Conservation (phyloP, 2,797 vertebrate genomes). For the Euthynnus affinis region DNA sequence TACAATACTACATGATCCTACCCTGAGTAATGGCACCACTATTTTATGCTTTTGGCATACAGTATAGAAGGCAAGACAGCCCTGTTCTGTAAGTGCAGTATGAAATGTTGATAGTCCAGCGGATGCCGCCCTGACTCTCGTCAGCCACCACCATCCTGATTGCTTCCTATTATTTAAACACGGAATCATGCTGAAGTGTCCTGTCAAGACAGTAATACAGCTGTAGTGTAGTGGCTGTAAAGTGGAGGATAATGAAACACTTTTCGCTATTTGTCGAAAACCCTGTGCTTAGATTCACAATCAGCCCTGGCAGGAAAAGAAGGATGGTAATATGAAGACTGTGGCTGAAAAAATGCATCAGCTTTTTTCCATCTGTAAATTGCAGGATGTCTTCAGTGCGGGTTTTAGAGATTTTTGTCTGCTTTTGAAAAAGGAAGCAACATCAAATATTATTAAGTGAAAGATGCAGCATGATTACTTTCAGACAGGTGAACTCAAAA, state of each 20-base stretch:
- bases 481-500: background rate
- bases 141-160: conserved; percentile 63
- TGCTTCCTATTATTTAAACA: conserved; percentile 70
- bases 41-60: conserved; percentile 40
- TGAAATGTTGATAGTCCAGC: conserved; percentile 64
- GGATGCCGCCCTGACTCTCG: conserved; percentile 61
- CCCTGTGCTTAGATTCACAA: conserved; percentile 31
- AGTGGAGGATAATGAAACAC: conserved; percentile 61
- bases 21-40: conserved; percentile 1
- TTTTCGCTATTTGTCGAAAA: conserved; percentile 39
- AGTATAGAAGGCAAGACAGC: conserved; percentile 32
- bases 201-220: conserved; percentile 57
- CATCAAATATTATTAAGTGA: too few relatives aligned
- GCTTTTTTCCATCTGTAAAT: background rate
- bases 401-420: background rate
- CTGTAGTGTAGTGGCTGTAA: conserved; percentile 50
- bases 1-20: background rate
- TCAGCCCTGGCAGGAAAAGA: conserved; percentile 20
- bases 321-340: background rate
- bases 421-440: background rate
- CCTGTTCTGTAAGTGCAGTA: conserved; percentile 39
- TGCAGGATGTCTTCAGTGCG: background rate
- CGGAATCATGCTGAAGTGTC: conserved; percentile 71
- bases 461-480: background rate
- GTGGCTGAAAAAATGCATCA: background rate